Evolutionary conservation across 1,140 invertebrate genomes (phyloP).

Genomic region (Spodoptera frugiperda): DNA sequence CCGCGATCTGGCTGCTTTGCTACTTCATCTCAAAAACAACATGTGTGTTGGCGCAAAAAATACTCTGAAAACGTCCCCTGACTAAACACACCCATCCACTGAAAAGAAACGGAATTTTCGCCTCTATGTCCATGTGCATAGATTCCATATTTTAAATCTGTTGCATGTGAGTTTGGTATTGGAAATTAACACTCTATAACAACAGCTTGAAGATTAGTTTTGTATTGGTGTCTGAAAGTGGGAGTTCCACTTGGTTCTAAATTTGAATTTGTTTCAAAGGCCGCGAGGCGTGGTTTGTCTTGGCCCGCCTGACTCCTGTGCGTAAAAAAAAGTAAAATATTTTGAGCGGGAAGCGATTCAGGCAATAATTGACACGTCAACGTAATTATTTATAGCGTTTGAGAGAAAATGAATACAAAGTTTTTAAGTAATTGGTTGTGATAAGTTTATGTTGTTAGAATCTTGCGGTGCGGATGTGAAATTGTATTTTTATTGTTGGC

Average conservation of each 20-base stretch:
- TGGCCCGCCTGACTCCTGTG: slow-evolving; percentile 68
- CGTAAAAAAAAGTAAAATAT: slow-evolving; percentile 64
- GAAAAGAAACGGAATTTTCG: slow-evolving; percentile 37
- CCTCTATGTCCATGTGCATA: slow-evolving; percentile 42
- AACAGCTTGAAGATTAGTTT: slow-evolving; percentile 52
- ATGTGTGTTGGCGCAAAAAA: slow-evolving; percentile 75
- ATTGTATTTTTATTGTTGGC: slow-evolving; percentile 53
- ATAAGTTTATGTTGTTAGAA: slow-evolving; percentile 73
- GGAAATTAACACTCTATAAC: slow-evolving; percentile 53
- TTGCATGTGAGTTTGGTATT: slow-evolving; percentile 20
- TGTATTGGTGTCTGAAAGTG: slow-evolving; percentile 46
- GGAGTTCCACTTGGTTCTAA: slow-evolving; percentile 62
- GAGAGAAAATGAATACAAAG: slow-evolving; percentile 75
- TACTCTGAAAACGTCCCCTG: slow-evolving; percentile 63
- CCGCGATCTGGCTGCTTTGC: slow-evolving; percentile 77
- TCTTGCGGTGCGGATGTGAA: slow-evolving; percentile 62
- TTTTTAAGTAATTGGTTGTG: slow-evolving; percentile 77
- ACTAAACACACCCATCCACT: slow-evolving; percentile 63
- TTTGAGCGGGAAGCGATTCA: slow-evolving; percentile 72
- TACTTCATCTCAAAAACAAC: slow-evolving; percentile 66
- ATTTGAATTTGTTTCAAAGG: slow-evolving; percentile 59
- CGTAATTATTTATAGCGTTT: slow-evolving; percentile 77
- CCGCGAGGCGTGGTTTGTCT: slow-evolving; percentile 71
- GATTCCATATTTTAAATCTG: slow-evolving; percentile 48
- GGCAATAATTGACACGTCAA: slow-evolving; percentile 82